Percentiles rank a stretch among this genome's conserved stretches.
These are phyloP conservation scores for Promerops cafer DNA, from an alignment of 2,113 vertebrate genomes.

Conservation along the genomic window DNA sequence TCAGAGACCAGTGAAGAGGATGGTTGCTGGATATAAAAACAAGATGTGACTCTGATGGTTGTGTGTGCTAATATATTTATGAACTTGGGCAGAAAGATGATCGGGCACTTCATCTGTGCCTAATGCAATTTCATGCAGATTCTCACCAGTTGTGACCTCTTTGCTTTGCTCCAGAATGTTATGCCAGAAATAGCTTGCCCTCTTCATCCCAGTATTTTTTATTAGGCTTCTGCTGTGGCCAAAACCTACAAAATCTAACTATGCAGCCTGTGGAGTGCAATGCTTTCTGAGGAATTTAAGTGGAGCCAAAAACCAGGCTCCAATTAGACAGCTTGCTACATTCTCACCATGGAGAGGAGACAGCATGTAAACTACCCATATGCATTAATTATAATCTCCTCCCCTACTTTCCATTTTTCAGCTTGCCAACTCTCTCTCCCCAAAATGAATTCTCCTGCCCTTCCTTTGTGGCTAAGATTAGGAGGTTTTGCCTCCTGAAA, in stretches of 20 bases:
- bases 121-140: conserved; percentile 33
- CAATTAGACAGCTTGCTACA: conserved; percentile 34
- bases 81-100: neutral
- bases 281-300: neutral
- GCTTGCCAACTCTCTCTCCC: neutral
- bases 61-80: conserved; percentile 3
- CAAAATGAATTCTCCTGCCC: neutral
- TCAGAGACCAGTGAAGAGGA: neutral
- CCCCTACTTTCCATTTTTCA: neutral
- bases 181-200: conserved; percentile 1
- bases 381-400: conserved; percentile 31
- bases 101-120: neutral
- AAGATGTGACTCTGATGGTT: neutral
- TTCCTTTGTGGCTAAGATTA: neutral
- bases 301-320: neutral
- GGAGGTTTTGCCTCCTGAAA: neutral
- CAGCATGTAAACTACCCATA: neutral
- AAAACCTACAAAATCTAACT: conserved; percentile 25
- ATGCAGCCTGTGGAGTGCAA: neutral
- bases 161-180: neutral
- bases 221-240: neutral
- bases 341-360: conserved; percentile 10
- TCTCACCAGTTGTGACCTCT: neutral
- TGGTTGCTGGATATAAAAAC: neutral
- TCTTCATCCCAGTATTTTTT: neutral